Conservation (phyloP, 2,888 invertebrate genomes). For the Diplazon laetatorius region DNA sequence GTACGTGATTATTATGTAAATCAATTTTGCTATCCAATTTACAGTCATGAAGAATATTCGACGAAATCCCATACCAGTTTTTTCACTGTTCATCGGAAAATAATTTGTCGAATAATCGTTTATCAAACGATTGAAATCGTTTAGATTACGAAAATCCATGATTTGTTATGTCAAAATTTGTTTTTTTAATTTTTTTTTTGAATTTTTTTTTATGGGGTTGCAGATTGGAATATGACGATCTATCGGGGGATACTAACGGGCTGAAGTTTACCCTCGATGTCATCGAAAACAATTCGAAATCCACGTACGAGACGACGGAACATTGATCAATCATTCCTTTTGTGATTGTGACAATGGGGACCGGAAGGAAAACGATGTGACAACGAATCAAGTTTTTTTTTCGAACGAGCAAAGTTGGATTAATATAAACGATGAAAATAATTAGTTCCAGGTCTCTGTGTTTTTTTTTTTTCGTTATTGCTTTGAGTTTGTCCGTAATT, state of each 20-base stretch:
- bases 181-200: too few relatives aligned
- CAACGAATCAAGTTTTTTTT: neutral
- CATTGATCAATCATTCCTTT: neutral
- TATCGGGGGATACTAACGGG: neutral
- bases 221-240: neutral
- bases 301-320: too few relatives aligned
- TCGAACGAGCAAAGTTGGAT: too few relatives aligned
- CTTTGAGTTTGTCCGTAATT: too few relatives aligned
- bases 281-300: too few relatives aligned
- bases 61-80: neutral
- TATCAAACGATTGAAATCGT: conserved; percentile 60
- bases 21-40: conserved; percentile 53
- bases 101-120: conserved; percentile 68
- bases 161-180: neutral
- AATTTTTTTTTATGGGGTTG: too few relatives aligned
- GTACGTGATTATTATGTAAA: conserved; percentile 23
- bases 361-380: too few relatives aligned
- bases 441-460: too few relatives aligned
- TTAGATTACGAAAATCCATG: conserved; percentile 67
- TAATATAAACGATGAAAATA: neutral
- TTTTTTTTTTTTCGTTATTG: too few relatives aligned
- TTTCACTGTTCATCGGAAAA: conserved; percentile 59
- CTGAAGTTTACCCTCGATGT: neutral
- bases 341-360: neutral
- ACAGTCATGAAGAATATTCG: conserved; percentile 50